These are phyloP conservation scores for Limonius californicus DNA, from an alignment of 1,140 invertebrate species.

Conservation along the genomic window DNA sequence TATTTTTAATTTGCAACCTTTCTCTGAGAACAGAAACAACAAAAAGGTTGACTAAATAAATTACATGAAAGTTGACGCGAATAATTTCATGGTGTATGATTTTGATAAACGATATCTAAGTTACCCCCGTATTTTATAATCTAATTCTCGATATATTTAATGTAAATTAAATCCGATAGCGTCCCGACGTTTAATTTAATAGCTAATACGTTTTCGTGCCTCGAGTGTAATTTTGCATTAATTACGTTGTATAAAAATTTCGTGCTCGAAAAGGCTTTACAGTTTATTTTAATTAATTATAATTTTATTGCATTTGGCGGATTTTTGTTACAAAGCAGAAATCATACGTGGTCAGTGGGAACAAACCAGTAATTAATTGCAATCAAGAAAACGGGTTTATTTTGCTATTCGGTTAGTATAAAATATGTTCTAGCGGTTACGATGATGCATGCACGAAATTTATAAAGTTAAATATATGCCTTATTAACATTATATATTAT, in stretches of 20 bases:
- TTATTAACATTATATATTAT: too few relatives aligned
- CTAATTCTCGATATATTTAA: conserved; percentile 13
- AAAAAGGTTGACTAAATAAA: background rate
- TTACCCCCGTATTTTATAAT: conserved; percentile 14
- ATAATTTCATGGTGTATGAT: conserved; percentile 7
- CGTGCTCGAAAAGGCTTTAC: background rate
- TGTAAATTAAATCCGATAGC: conserved; percentile 13
- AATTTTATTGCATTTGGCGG: background rate
- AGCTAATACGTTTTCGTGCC: conserved; percentile 7
- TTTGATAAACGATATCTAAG: conserved; percentile 14
- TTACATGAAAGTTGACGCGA: background rate
- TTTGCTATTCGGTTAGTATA: too few relatives aligned
- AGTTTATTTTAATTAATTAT: conserved; percentile 5
- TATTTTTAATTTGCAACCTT: background rate
- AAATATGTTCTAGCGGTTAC: too few relatives aligned
- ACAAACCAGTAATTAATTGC: too few relatives aligned
- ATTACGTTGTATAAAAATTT: background rate
- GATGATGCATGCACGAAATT: too few relatives aligned
- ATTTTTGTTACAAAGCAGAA: background rate
- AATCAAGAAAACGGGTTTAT: too few relatives aligned
- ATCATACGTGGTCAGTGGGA: background rate
- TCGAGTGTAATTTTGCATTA: conserved; percentile 4
- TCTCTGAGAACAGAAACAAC: background rate
- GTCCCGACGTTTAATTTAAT: conserved; percentile 8
- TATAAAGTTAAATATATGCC: too few relatives aligned